phyloP scores from a whole-genome alignment of 2,888 invertebrate species.

The Endotricha flammealis region DNA sequence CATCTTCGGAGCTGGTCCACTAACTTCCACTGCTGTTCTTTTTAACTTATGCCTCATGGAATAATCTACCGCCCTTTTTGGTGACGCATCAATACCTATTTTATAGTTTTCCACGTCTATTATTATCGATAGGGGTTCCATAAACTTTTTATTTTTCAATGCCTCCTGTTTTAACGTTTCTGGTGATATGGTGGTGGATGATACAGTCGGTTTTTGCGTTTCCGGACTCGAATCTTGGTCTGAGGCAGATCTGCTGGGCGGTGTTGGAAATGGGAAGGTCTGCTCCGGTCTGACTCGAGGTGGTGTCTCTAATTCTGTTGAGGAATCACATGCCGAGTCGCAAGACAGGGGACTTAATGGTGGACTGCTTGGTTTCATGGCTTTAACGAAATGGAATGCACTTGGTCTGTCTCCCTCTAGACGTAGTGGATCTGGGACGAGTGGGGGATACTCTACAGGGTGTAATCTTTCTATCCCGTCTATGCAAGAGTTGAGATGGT shows the following conservation, averaged over 20 bases:
- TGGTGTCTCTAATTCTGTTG: conserved; percentile 73
- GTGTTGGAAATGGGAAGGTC: conserved; percentile 73
- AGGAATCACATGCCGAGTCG: conserved; percentile 82
- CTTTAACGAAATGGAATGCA: conserved; percentile 62
- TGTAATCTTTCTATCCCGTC: conserved; percentile 68
- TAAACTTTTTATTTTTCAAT: conserved; percentile 51
- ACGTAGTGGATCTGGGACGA: conserved; percentile 74
- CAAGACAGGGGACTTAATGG: conserved; percentile 85
- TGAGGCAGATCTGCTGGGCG: conserved; percentile 79
- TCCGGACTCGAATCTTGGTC: conserved; percentile 73
- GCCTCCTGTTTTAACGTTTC: conserved; percentile 57
- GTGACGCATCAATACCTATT: conserved; percentile 68
- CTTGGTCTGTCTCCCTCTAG: conserved; percentile 65
- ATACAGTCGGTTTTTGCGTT: conserved; percentile 71
- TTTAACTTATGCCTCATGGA: conserved; percentile 63
- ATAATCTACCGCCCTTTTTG: conserved; percentile 69
- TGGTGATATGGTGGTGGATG: conserved; percentile 74
- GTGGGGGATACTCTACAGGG: conserved; percentile 68
- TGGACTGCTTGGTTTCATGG: conserved; percentile 78
- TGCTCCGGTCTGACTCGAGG: conserved; percentile 67
- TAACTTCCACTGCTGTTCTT: conserved; percentile 44
- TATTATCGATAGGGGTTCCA: conserved; percentile 69
- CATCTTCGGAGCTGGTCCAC: conserved; percentile 52
- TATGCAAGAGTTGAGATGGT: conserved; percentile 82
- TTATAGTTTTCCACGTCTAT: conserved; percentile 73